Evolutionary conservation across 2,113 vertebrate species (phyloP), one percentile per base, ranked within the genome.

Genomic region (Chloroceryle aenea): DNA sequence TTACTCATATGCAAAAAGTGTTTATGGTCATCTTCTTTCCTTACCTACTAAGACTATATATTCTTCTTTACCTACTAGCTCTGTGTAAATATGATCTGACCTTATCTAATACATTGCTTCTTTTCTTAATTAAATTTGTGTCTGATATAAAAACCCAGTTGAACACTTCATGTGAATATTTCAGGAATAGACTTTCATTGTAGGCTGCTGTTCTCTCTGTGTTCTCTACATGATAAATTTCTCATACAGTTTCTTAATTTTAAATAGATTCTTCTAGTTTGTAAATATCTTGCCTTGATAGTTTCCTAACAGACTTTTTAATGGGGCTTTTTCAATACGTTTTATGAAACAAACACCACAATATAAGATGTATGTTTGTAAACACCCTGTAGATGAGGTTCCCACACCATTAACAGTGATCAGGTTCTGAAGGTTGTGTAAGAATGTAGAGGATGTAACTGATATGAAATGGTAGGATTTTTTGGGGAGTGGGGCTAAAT

Each of bases 401-500:
- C 6, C 6, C 3, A 0, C 7, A 3, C 1, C 7, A 4, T 53
- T 63, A 79, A 50, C 17, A 80, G 17, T 19, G 83, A 4, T 72
- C 29, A 52, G 8, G 2, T 67, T 85, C 36, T 78, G 14, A 52
- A 48, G 4, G 2, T 50, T 77, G 7, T 25, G 5, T 48, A 58
- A 67, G 43, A 59, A 67, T 42, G 52, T 76, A 68, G 23, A 50
- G 52, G 80, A 64, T 14, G 53, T 50, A 42, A 36, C 63, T 72
- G 25, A 27, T 47, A 23, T 73, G 58, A 92, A 85, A 53, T 30
- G 0, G 8, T 26, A 61, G 23, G 7, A 75, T 15, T 68, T 77
- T 13, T 22, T 0, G 0, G 3, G 12, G 32, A 0, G 10, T 7
- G n/a, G 9, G 0, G 3, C 26, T 84, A 62, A 72, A 72, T 47